phyloP scores from a whole-genome alignment of 2,113 vertebrate genomes.

The Phylloscopus whistleri region DNA sequence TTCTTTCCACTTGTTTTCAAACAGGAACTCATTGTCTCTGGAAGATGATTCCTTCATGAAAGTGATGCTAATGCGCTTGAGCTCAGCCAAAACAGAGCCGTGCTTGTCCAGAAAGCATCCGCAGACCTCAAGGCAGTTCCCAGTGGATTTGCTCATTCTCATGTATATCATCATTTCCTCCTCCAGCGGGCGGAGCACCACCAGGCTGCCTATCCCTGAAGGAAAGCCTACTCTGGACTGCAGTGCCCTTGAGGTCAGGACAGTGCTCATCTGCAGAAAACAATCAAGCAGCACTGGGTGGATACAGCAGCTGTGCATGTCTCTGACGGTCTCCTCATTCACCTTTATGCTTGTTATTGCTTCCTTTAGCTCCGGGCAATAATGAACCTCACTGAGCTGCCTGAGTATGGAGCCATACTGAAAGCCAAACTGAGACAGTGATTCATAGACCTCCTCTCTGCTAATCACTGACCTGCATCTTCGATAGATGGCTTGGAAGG shows the following conservation, averaged over 20 bases:
- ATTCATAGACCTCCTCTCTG: conserved; percentile 72
- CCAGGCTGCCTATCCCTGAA: too few species aligned
- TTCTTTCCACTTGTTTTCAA: too few species aligned
- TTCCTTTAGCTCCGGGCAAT: conserved; percentile 81
- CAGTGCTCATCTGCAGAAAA: conserved; percentile 81
- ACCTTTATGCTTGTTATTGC: conserved; percentile 75
- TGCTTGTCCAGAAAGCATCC: too few species aligned
- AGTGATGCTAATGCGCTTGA: too few species aligned
- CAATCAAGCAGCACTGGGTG: conserved; percentile 85
- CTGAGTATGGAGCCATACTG: conserved; percentile 78
- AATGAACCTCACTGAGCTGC: conserved; percentile 75
- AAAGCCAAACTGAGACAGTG: conserved; percentile 76
- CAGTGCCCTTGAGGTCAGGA: conserved; percentile 48
- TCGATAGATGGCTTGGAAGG: conserved; percentile 61
- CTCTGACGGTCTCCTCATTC: conserved; percentile 57
- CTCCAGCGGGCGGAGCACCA: too few species aligned
- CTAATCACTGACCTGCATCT: conserved; percentile 73
- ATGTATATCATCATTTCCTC: too few species aligned
- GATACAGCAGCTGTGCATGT: conserved; percentile 77
- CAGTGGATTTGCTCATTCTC: too few species aligned
- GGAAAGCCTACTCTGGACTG: too few species aligned
- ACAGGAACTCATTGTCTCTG: too few species aligned
- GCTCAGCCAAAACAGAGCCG: too few species aligned
- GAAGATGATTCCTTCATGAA: too few species aligned
- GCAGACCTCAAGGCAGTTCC: too few species aligned